Evolutionary conservation across 2,888 invertebrate species (phyloP).

Genomic region (Xestoiulus laeticollis): DNA sequence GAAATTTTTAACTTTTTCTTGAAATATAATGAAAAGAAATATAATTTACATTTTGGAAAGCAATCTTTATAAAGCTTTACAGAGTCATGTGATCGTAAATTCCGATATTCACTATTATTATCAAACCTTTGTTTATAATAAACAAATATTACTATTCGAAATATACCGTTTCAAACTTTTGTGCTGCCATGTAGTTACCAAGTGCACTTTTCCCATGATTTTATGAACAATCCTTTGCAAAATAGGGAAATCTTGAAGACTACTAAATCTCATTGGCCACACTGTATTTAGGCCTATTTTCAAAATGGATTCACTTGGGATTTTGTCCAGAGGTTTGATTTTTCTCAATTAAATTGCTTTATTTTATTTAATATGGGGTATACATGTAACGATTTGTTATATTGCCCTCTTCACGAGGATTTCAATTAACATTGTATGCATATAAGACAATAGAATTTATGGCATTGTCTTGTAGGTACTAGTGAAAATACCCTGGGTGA

Average conservation of each 20-base stretch:
- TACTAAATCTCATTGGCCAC: background rate
- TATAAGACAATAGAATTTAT: background rate
- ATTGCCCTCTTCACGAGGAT: no score
- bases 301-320: background rate
- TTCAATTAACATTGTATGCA: background rate
- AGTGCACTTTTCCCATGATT: background rate
- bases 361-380: no score
- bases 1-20: no score
- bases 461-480: background rate
- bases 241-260: background rate
- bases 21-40: no score
- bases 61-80: no score
- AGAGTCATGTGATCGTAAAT: no score
- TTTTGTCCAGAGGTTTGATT: background rate
- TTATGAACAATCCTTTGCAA: background rate
- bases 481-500: background rate
- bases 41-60: no score
- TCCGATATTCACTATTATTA: no score
- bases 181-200: background rate
- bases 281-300: conserved; percentile 11
- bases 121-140: no score
- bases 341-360: background rate
- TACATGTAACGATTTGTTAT: no score
- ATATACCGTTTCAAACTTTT: background rate
- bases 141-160: background rate